Evolutionary conservation across 1,140 invertebrate species (phyloP), one percentile per base, ranked within the genome.

Genomic region (Drosophila cardini): DNA sequence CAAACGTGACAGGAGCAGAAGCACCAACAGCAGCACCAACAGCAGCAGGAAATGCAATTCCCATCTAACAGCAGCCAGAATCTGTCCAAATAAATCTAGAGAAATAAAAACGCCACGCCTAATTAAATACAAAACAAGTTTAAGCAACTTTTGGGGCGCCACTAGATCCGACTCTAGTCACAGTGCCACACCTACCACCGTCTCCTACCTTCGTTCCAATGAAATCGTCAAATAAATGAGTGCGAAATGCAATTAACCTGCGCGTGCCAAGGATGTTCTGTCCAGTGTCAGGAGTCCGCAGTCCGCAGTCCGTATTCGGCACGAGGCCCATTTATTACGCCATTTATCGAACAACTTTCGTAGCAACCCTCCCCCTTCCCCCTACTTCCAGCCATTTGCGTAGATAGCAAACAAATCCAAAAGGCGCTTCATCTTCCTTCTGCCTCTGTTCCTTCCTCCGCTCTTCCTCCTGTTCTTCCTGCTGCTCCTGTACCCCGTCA

Each of bases 211-310:
- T 11, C 56, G 9, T 18, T 8, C 11, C 43, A 38, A 36, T 48
- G 43, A 71, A 75, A 70, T 71, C 72, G 68, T 70, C 72, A 75
- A 75, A 64, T 71, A 75, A 75, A 75, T 72, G 72, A 75, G 68
- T 71, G 63, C 68, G 67, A 76, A 84, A 85, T 77, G 78, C 80
- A 85, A 84, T 84, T 85, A 84, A 85, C 77, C 72, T 72, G 81
- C 73, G 81, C 80, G 81, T 80, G 81, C 78, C 77, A 61, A 56
- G 65, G 60, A 64, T 36, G 16, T 61, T 61, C 10, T 60, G 40
- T 9, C 18, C 21, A 4, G n/a, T n/a, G 36, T 38, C 36, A 0
- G 10, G 10, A 42, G 11, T 13, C 36, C 4, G 9, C 1, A 11
- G 36, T 57, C 55, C n/a, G 7, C 9, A 38, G 5, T 32, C 9